Evolutionary conservation across 2,888 invertebrate genomes (phyloP).

Genomic region (Drosophila phalerata): DNA sequence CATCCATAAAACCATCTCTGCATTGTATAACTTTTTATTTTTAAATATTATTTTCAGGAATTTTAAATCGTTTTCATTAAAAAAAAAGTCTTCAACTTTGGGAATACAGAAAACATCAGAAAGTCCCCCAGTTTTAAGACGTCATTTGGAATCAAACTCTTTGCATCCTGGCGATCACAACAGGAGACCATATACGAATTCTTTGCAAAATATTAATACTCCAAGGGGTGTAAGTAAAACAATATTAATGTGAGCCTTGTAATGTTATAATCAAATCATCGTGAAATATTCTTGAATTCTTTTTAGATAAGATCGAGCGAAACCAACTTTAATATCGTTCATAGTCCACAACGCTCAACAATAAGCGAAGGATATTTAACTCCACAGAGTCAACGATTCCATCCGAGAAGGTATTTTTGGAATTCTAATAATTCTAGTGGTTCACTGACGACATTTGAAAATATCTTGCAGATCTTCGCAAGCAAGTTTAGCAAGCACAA

Average conservation of each 20-base stretch:
- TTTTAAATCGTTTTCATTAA: slow-evolving; percentile 83
- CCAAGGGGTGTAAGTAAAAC: slow-evolving; percentile 63
- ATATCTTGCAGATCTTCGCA: slow-evolving; percentile 86
- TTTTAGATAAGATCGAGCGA: slow-evolving; percentile 56
- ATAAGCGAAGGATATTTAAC: slow-evolving; percentile 86
- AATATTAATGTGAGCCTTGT: too few relatives aligned
- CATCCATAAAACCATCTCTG: neutral
- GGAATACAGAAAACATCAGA: slow-evolving; percentile 86
- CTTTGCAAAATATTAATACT: slow-evolving; percentile 81
- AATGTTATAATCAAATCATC: neutral
- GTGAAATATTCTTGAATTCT: neutral
- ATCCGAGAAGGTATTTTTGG: slow-evolving; percentile 57
- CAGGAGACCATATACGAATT: slow-evolving; percentile 72
- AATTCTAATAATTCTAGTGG: neutral
- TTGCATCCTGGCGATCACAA: slow-evolving; percentile 10
- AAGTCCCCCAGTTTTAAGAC: slow-evolving; percentile 83
- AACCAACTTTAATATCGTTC: slow-evolving; percentile 69
- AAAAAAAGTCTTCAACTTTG: slow-evolving; percentile 85
- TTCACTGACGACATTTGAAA: neutral
- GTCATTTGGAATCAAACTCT: slow-evolving; percentile 40
- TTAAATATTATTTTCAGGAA: slow-evolving; percentile 66
- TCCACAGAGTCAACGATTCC: slow-evolving; percentile 86
- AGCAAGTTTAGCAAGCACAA: slow-evolving; percentile 87
- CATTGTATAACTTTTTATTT: neutral
- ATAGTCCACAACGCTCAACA: slow-evolving; percentile 7